These are phyloP conservation scores for Fratercula arctica DNA, from an alignment of 2,797 vertebrate genomes.

Conservation along the genomic window DNA sequence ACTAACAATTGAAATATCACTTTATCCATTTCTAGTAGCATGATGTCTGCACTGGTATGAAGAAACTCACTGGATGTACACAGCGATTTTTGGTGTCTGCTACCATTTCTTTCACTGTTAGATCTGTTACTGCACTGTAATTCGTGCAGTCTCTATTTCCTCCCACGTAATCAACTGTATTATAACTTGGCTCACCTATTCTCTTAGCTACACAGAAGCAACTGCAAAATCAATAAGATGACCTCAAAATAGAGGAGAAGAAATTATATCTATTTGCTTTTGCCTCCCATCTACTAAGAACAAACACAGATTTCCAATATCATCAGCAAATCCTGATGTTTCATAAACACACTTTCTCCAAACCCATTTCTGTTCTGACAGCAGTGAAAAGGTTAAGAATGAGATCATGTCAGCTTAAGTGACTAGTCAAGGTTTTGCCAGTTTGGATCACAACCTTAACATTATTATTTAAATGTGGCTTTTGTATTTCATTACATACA, in stretches of 20 bases:
- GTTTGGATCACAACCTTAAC: slow-evolving; percentile 58
- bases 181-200: slow-evolving; percentile 3
- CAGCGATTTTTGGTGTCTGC: neutral
- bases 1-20: neutral
- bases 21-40: neutral
- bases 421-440: slow-evolving; percentile 17
- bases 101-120: neutral
- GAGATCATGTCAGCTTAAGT: neutral
- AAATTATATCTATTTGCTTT: slow-evolving; percentile 34
- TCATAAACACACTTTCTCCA: slow-evolving; percentile 1
- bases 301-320: slow-evolving; percentile 2
- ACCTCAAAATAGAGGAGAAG: slow-evolving; percentile 25
- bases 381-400: slow-evolving; percentile 51
- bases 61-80: neutral
- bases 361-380: neutral
- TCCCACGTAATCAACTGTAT: neutral
- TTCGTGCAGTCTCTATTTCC: neutral
- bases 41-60: neutral
- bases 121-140: neutral
- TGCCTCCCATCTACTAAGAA: neutral
- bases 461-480: slow-evolving; percentile 68
- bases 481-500: slow-evolving; percentile 72
- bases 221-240: slow-evolving; percentile 33
- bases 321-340: neutral
- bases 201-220: neutral